Conservation (phyloP, 2,888 invertebrate species). For the Allacma fusca region DNA sequence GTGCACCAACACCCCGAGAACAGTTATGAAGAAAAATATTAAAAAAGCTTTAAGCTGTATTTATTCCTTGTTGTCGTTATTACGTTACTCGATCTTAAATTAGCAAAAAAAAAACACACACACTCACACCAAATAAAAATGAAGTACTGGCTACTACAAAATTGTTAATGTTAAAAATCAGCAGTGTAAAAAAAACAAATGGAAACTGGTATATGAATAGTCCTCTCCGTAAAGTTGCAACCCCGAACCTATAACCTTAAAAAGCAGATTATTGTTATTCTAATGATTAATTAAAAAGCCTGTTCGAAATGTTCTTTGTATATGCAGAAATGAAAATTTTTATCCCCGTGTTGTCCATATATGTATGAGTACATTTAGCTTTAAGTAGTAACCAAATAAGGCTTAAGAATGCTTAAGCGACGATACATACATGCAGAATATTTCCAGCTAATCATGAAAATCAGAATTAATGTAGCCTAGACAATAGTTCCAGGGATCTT, state of each 20-base stretch:
- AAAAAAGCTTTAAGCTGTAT: conserved; percentile 34
- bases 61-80: conserved; percentile 32
- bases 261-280: not conserved
- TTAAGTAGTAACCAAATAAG: too few species aligned
- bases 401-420: too few species aligned
- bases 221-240: not conserved
- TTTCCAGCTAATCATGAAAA: too few species aligned
- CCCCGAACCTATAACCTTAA: not conserved
- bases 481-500: too few species aligned
- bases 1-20: not conserved
- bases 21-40: conserved; percentile 11
- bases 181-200: not conserved
- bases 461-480: too few species aligned
- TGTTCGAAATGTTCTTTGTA: not conserved
- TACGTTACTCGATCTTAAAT: conserved; percentile 10
- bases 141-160: conserved; percentile 29
- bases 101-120: not conserved
- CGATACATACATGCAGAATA: too few species aligned
- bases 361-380: not conserved
- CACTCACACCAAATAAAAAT: not conserved
- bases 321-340: not conserved
- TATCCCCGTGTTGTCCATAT: not conserved
- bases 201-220: not conserved
- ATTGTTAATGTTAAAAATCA: not conserved
- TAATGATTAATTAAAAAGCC: not conserved